These are phyloP conservation scores for Drosophila rellima DNA, from an alignment of 2,888 invertebrate genomes.

Conservation along the genomic window DNA sequence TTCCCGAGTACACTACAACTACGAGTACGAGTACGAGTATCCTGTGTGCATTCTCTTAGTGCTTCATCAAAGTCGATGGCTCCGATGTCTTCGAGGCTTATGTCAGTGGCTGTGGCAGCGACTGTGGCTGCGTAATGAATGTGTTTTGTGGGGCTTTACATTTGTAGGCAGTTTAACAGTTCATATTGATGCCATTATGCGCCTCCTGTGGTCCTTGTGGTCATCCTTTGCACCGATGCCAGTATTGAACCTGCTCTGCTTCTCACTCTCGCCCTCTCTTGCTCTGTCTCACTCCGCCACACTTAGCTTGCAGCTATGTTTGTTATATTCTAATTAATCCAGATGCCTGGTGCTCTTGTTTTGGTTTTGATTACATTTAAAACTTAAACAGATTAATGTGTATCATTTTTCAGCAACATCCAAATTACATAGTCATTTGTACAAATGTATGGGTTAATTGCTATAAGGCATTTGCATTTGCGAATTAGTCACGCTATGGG, in stretches of 20 bases:
- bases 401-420: constrained; percentile 54
- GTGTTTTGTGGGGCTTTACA: constrained; percentile 39
- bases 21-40: background rate
- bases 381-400: constrained; percentile 58
- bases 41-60: constrained; percentile 33
- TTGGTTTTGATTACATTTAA: constrained; percentile 62
- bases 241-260: background rate
- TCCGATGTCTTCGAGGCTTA: constrained; percentile 37
- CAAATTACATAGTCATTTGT: constrained; percentile 41
- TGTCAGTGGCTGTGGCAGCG: constrained; percentile 33
- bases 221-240: constrained; percentile 14
- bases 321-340: constrained; percentile 71
- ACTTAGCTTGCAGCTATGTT: constrained; percentile 25
- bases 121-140: constrained; percentile 72
- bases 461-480: constrained; percentile 35
- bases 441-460: constrained; percentile 29
- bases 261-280: no score
- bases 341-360: constrained; percentile 28
- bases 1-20: background rate
- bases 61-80: constrained; percentile 41
- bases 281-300: background rate
- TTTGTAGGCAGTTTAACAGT: constrained; percentile 37
- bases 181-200: constrained; percentile 55
- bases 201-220: constrained; percentile 46
- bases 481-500: constrained; percentile 29